A percentile compares a stretch with the other conserved stretches of the same genome.
These are phyloP conservation scores for Penaeus indicus DNA, from an alignment of 1,140 invertebrate genomes.

Conservation along the genomic window DNA sequence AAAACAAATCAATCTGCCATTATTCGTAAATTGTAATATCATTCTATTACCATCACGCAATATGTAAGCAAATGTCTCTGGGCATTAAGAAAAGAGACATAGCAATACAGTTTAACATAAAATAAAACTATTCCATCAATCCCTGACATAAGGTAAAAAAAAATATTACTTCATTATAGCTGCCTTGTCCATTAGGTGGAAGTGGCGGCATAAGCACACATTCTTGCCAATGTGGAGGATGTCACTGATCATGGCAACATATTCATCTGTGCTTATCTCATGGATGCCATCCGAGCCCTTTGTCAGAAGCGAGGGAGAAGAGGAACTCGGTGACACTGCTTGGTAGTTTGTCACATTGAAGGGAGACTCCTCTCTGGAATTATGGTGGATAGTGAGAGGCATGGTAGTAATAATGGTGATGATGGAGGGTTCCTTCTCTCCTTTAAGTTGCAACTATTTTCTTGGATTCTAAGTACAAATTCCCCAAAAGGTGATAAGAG, in stretches of 20 bases:
- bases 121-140: not conserved
- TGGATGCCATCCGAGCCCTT: slow-evolving; percentile 17
- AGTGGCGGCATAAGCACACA: slow-evolving; percentile 92
- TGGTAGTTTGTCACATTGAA: slow-evolving; percentile 56
- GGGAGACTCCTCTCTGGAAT: slow-evolving; percentile 50
- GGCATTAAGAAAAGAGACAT: no score
- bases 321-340: slow-evolving; percentile 48
- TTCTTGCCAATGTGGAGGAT: slow-evolving; percentile 94
- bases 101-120: no score
- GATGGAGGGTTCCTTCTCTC: slow-evolving; percentile 31
- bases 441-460: not conserved
- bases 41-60: no score
- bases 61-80: no score
- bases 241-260: slow-evolving; percentile 90
- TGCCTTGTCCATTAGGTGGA: slow-evolving; percentile 81
- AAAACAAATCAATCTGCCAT: no score
- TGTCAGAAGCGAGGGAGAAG: slow-evolving; percentile 45
- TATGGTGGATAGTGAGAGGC: not conserved
- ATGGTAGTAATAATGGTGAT: not conserved
- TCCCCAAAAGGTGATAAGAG: no score
- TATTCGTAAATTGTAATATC: no score
- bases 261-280: slow-evolving; percentile 76
- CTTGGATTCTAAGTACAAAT: no score
- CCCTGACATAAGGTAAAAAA: not conserved
- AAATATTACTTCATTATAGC: slow-evolving; percentile 59